A percentile compares a stretch with the other conserved stretches of the same genome.
Evolutionary conservation across 2,797 vertebrate species (phyloP).

Genomic region (Alcedo quadribrachys): DNA sequence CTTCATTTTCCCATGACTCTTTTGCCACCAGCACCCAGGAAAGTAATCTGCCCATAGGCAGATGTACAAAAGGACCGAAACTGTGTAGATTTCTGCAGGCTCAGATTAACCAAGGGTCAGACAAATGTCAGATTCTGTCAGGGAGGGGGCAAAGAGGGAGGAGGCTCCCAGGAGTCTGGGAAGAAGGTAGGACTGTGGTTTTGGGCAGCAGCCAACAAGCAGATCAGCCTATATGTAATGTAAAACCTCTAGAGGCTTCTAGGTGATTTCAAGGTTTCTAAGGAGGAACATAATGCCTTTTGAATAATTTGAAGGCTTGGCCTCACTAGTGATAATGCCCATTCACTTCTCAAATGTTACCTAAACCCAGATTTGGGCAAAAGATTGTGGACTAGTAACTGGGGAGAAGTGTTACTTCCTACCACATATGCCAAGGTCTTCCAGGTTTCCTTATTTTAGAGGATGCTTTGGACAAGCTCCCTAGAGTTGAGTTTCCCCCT

Average conservation of each 20-base stretch:
- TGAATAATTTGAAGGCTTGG: neutral
- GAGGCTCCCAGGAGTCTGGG: neutral
- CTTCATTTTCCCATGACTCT: neutral
- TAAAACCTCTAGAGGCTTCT: neutral
- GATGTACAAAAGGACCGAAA: neutral
- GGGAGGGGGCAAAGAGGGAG: neutral
- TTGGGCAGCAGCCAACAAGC: neutral
- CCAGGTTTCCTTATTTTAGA: neutral
- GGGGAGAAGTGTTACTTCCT: neutral
- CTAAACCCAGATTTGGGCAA: neutral
- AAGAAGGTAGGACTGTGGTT: neutral
- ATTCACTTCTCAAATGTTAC: neutral
- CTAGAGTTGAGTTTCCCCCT: neutral
- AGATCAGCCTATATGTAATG: neutral
- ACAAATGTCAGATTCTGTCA: neutral
- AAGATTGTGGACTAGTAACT: neutral
- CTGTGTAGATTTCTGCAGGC: neutral
- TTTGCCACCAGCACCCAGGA: neutral
- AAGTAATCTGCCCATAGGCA: neutral
- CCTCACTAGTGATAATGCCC: neutral
- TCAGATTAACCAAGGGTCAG: neutral
- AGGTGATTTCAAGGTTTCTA: neutral
- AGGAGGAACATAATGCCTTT: neutral
- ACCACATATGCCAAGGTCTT: neutral
- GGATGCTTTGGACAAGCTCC: neutral